Conservation (phyloP, 2,888 invertebrate genomes). For the Keiferia lycopersicella region DNA sequence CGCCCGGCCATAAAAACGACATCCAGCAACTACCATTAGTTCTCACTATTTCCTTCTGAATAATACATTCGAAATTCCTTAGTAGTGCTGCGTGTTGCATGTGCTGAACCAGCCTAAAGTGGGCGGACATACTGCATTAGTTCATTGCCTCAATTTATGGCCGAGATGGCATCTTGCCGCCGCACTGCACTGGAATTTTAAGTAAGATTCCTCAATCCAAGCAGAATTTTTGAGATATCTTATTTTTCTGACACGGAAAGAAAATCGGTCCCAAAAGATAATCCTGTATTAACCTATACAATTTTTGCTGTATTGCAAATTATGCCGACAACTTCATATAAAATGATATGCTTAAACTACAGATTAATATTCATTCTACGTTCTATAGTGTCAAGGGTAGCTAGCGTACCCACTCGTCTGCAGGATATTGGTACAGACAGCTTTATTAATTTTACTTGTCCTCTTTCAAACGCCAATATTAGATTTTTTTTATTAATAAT, state of each 20-base stretch:
- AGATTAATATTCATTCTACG: constrained; percentile 5
- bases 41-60: constrained; percentile 15
- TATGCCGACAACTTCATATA: no score
- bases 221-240: not conserved
- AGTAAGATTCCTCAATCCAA: constrained; percentile 26
- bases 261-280: not conserved
- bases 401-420: constrained; percentile 21
- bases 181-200: constrained; percentile 33
- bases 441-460: constrained; percentile 24
- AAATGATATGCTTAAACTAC: no score
- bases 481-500: not conserved
- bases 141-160: constrained; percentile 60
- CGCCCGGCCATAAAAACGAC: constrained; percentile 16
- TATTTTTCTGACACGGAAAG: not conserved
- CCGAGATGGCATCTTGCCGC: constrained; percentile 39
- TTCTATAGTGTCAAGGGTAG: constrained; percentile 28
- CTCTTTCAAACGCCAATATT: not conserved
- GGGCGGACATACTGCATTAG: constrained; percentile 60
- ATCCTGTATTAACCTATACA: not conserved
- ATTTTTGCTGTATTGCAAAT: not conserved
- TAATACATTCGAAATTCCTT: constrained; percentile 37
- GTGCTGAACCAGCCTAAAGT: constrained; percentile 46
- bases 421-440: constrained; percentile 30
- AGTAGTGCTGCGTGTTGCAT: constrained; percentile 36
- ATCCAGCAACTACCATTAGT: constrained; percentile 11